phyloP scores from a whole-genome alignment of 2,113 vertebrate genomes.

The Euleptes europaea region DNA sequence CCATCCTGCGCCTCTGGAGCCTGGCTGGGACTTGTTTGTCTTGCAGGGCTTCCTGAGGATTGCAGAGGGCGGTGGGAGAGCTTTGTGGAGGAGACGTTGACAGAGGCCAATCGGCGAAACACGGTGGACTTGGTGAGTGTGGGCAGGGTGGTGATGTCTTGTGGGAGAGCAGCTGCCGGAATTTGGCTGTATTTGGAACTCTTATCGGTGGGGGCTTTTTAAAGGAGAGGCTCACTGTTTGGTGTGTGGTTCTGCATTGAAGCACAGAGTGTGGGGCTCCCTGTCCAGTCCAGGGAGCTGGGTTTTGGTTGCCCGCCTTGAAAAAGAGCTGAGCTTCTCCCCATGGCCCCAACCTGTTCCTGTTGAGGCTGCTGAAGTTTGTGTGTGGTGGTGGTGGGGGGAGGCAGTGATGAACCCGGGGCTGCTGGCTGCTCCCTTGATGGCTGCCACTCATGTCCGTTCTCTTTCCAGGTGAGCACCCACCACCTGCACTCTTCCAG shows the following conservation, averaged over 20 bases:
- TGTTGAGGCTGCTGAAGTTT: background rate
- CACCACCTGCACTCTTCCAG: constrained; percentile 96
- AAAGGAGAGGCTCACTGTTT: background rate
- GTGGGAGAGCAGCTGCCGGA: fast-evolving
- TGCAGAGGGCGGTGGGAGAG: constrained; percentile 95
- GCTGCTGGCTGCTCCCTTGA: background rate
- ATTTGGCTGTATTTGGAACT: fast-evolving
- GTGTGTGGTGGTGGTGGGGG: too few relatives aligned
- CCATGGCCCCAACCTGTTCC: background rate
- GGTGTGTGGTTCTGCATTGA: fast-evolving
- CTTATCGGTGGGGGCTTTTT: fast-evolving
- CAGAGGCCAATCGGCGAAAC: constrained; percentile 91
- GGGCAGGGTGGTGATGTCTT: fast-evolving
- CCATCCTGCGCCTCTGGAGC: fast-evolving
- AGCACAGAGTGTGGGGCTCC: too few relatives aligned
- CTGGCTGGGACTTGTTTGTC: background rate
- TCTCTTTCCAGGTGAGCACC: constrained; percentile 85
- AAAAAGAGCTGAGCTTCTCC: background rate
- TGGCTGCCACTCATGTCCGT: background rate
- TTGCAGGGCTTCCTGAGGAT: constrained; percentile 90
- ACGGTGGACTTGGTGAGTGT: constrained; percentile 90
- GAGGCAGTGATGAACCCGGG: too few relatives aligned
- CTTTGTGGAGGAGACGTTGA: constrained; percentile 92
- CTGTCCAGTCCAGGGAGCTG: background rate
- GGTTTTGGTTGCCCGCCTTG: background rate